Evolutionary conservation across 2,113 vertebrate species (phyloP), one percentile per base, ranked within the genome.

Genomic region (Dendrocopos noguchii): DNA sequence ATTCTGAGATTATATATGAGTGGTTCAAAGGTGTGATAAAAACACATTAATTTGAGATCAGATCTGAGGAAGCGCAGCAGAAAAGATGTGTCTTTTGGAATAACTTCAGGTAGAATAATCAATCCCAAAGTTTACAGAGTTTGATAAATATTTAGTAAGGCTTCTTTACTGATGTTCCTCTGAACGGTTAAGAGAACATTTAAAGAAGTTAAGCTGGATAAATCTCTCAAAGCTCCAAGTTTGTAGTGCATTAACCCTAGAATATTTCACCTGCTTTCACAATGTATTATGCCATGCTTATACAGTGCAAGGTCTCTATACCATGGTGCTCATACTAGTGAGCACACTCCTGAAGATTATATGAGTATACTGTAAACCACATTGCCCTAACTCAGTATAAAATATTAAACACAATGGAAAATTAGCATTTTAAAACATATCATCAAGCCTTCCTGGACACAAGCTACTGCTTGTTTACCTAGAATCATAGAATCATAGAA

Each of bases 191-290:
- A 65, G 11, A 92, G 88, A 90, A 31, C 31, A 71, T 86, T 90
- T 90, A 60, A 88, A 83, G 63, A 95, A 79, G 75, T 91, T 95
- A 94, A 96, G 47, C 63, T 87, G 88, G 67, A 72, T 59, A 96
- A 87, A 93, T 81, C 70, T 84, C 86, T 33, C 59, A 72, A 89
- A 92, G 20, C 27, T 84, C 50, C 7, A 7, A 76, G 29, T 68
- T 47, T 95, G 44, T 44, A 89, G 19, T 59, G 29, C 22, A 81
- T 90, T 92, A 87, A 82, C 50, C 71, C 34, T 65, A 44, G 29
- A 5, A 65, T 87, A 80, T 82, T 85, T 25, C 18, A 65, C 11
- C 20, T 50, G 10, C 19, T 87, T 79, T 82, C 59, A 53, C 5
- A 63, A 52, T 57, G 36, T 27, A 57, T 74, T 74, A 47, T 13